phyloP scores from a whole-genome alignment of 30 jellyfish, hydroid and myxozoan genomes.

The Catostylus mosaicus region DNA sequence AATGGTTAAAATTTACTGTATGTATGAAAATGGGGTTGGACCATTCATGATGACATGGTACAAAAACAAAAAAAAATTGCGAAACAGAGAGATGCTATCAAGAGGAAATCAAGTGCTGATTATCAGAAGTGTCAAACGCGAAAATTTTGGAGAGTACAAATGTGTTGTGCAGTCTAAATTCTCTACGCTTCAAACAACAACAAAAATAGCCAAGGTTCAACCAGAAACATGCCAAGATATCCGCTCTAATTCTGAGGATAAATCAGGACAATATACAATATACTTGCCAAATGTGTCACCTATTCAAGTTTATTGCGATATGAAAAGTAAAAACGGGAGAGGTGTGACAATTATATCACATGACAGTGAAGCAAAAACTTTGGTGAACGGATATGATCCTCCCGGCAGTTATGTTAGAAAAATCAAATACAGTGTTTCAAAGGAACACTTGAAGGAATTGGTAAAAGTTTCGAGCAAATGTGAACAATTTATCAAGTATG shows the following conservation, averaged over 20 bases:
- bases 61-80: background rate
- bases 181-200: background rate
- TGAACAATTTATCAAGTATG: conserved; percentile 20
- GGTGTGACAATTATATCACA: conserved; percentile 36
- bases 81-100: background rate
- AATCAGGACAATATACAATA: background rate
- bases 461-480: background rate
- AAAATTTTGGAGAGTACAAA: background rate
- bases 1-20: background rate
- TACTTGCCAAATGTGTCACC: background rate
- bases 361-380: conserved; percentile 22
- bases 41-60: conserved; percentile 7
- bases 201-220: background rate
- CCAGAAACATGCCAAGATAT: background rate
- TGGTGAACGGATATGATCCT: conserved; percentile 9
- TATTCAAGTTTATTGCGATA: conserved; percentile 20
- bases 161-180: background rate
- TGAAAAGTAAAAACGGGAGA: conserved; percentile 1
- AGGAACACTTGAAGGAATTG: background rate
- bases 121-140: background rate
- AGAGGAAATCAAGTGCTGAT: background rate
- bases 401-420: background rate
- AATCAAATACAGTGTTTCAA: background rate
- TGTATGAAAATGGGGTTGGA: background rate
- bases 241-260: background rate